Percentiles rank a stretch among this genome's conserved stretches.
phyloP scores from a whole-genome alignment of 2,113 vertebrate species.

The Calidris pugnax region DNA sequence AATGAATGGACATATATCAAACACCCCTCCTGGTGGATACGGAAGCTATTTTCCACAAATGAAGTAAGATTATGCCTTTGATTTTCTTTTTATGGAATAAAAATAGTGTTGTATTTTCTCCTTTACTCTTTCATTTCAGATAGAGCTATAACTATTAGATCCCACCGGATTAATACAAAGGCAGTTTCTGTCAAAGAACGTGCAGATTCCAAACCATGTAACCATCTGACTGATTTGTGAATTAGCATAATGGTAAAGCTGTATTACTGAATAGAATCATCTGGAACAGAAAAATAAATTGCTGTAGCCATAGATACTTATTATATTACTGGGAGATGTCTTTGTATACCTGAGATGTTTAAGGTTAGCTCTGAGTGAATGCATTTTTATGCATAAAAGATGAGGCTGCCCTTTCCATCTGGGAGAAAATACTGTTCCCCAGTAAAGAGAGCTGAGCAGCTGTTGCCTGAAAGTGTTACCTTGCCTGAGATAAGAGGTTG shows the following conservation, averaged over 20 bases:
- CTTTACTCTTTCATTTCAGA: neutral
- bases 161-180: neutral
- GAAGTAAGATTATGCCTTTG: slow-evolving; percentile 70
- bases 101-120: neutral
- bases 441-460: neutral
- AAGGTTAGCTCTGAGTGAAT: neutral
- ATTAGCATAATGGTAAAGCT: neutral
- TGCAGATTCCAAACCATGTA: neutral
- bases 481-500: neutral
- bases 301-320: neutral
- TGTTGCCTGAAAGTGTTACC: neutral
- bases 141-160: neutral
- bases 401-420: neutral
- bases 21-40: slow-evolving; percentile 65
- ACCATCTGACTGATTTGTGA: neutral
- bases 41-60: slow-evolving; percentile 74
- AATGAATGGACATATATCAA: slow-evolving; percentile 79
- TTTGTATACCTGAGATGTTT: neutral
- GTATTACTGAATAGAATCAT: neutral
- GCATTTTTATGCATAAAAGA: neutral
- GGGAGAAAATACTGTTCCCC: neutral
- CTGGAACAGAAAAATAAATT: neutral
- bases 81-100: neutral
- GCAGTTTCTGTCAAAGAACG: neutral
- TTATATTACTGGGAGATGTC: neutral